Evolutionary conservation across 1,140 invertebrate genomes (phyloP).

Genomic region (Cotesia chilonis): DNA sequence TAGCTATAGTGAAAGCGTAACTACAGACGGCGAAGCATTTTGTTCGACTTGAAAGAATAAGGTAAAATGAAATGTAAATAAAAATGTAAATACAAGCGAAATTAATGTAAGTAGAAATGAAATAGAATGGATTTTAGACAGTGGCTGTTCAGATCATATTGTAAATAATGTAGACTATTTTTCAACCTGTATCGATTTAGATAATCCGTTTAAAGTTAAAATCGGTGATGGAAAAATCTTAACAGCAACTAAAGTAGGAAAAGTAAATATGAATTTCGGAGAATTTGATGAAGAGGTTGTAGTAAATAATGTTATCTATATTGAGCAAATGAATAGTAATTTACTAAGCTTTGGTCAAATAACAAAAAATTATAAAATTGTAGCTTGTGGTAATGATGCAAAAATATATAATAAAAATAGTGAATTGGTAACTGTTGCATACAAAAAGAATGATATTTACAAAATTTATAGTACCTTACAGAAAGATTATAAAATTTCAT

Average conservation of each 20-base stretch:
- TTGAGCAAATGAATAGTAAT: slow-evolving; percentile 42
- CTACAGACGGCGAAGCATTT: too few species aligned
- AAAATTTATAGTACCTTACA: slow-evolving; percentile 34
- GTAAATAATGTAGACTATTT: slow-evolving; percentile 40
- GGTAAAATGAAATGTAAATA: background rate
- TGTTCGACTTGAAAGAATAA: background rate
- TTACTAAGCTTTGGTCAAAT: slow-evolving; percentile 37
- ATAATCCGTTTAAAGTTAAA: slow-evolving; percentile 43
- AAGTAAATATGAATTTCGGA: slow-evolving; percentile 35
- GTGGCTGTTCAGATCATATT: slow-evolving; percentile 41
- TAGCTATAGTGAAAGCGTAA: too few species aligned
- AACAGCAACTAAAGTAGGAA: slow-evolving; percentile 42
- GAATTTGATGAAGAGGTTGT: slow-evolving; percentile 29
- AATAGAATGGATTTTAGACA: slow-evolving; percentile 44
- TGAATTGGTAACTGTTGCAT: slow-evolving; percentile 34
- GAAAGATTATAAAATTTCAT: background rate
- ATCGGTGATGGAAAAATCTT: slow-evolving; percentile 43
- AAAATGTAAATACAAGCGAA: slow-evolving; percentile 16
- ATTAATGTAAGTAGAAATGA: slow-evolving; percentile 24
- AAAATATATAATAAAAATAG: slow-evolving; percentile 33
- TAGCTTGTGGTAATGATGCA: slow-evolving; percentile 30
- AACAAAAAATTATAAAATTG: slow-evolving; percentile 37
- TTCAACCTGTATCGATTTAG: slow-evolving; percentile 34
- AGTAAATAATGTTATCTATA: slow-evolving; percentile 39
- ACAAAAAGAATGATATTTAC: slow-evolving; percentile 35